A percentile compares a stretch with the other conserved stretches of the same genome.
Evolutionary conservation across 2,888 invertebrate species (phyloP).

Genomic region (Caenorhabditis sp.): DNA sequence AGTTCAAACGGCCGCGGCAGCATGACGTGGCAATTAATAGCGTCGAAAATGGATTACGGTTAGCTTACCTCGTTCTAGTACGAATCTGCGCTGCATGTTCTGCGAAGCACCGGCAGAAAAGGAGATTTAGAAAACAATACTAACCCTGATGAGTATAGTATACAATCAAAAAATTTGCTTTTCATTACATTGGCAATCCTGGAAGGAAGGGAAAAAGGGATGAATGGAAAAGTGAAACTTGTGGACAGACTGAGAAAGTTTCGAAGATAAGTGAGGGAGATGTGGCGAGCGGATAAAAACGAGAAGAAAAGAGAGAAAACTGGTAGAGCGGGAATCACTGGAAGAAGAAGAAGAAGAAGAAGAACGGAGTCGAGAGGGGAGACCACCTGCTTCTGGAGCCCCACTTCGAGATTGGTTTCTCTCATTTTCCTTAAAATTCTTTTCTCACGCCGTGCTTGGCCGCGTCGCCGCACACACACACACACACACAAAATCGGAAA

Average conservation of each 20-base stretch:
- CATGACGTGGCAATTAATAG: constrained; percentile 19
- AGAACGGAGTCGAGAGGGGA: constrained; percentile 4
- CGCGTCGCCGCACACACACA: neutral
- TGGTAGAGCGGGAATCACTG: constrained; percentile 12
- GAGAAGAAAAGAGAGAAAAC: constrained; percentile 15
- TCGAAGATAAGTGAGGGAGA: constrained; percentile 4
- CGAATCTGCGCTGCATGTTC: too few relatives aligned
- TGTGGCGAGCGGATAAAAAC: constrained; percentile 26
- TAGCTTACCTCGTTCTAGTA: neutral
- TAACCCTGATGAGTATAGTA: neutral
- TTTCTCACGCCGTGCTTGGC: constrained; percentile 11
- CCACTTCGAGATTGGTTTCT: constrained; percentile 4
- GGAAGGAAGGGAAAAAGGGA: neutral
- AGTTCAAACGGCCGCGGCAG: constrained; percentile 21
- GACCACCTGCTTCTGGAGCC: constrained; percentile 33
- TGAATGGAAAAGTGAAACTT: constrained; percentile 27
- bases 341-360: neutral
- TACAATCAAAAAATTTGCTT: neutral
- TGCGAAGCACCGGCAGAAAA: neutral
- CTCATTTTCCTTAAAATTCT: constrained; percentile 4
- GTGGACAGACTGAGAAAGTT: neutral
- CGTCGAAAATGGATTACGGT: neutral
- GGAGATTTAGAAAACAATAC: neutral
- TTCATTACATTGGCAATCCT: too few relatives aligned
- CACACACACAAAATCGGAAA: neutral